Conservation (phyloP, 2,113 vertebrate genomes). For the Oreotragus oreotragus region DNA sequence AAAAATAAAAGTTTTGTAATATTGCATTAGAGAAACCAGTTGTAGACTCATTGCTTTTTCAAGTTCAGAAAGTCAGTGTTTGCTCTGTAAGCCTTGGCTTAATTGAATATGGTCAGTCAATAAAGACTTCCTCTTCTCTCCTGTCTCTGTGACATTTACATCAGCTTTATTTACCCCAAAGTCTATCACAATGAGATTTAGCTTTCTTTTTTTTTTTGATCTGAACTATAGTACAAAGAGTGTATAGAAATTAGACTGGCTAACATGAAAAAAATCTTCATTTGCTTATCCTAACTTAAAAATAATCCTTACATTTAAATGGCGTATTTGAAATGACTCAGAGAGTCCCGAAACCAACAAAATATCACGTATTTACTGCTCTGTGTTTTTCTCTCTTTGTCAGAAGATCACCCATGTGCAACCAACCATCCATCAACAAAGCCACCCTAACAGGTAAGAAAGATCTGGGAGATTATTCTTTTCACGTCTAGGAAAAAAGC, state of each 20-base stretch:
- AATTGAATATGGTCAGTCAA: background rate
- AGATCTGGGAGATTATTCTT: background rate
- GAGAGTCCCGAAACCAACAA: background rate
- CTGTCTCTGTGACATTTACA: background rate
- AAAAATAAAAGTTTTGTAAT: background rate
- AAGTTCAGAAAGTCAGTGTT: background rate
- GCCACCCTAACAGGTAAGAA: slow-evolving; percentile 94
- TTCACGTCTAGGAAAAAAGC: background rate
- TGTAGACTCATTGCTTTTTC: background rate
- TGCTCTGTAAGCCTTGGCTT: background rate
- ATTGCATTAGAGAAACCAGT: background rate
- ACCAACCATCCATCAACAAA: slow-evolving; percentile 97
- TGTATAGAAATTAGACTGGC: background rate
- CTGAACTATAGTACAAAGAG: background rate
- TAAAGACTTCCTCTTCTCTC: background rate
- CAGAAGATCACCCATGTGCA: slow-evolving; percentile 98
- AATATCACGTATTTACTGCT: slow-evolving; percentile 8
- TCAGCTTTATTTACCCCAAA: background rate
- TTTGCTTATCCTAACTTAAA: background rate
- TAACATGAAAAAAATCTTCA: background rate
- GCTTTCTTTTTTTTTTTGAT: background rate
- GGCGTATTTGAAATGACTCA: background rate
- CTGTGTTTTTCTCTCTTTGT: slow-evolving; percentile 51
- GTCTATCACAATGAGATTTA: background rate
- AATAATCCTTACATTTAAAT: slow-evolving; percentile 11